phyloP scores from a whole-genome alignment of 2,113 vertebrate species.

The Neotoma lepida region DNA sequence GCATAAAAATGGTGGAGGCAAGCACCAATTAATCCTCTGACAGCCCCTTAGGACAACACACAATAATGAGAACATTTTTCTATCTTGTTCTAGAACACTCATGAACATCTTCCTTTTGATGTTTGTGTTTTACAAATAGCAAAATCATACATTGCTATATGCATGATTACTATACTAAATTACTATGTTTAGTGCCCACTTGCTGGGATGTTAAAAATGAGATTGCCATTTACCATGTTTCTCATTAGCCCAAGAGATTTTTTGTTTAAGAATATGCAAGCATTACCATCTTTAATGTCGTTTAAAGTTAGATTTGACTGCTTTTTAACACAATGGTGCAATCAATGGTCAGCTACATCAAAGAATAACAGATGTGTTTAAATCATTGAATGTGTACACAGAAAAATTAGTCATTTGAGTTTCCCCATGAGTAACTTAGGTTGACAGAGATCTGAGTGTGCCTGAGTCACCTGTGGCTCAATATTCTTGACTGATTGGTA shows the following conservation, averaged over 20 bases:
- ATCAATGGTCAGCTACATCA: neutral
- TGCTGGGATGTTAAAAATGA: slow-evolving; percentile 23
- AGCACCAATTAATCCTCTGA: neutral
- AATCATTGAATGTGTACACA: neutral
- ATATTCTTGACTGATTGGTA: neutral
- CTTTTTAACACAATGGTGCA: neutral
- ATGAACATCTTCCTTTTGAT: neutral
- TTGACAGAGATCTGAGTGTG: neutral
- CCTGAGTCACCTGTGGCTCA: neutral
- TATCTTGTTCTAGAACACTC: slow-evolving; percentile 18
- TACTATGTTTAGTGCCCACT: neutral
- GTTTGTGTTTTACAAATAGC: slow-evolving; percentile 4
- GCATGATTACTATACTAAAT: neutral
- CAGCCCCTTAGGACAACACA: neutral
- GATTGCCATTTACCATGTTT: neutral
- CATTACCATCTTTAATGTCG: neutral
- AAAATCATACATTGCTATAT: neutral
- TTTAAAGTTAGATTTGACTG: slow-evolving; percentile 11
- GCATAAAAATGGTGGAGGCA: neutral
- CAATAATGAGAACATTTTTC: neutral
- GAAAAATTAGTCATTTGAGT: slow-evolving; percentile 3
- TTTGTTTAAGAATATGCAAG: slow-evolving; percentile 20
- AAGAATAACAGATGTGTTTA: slow-evolving; percentile 17
- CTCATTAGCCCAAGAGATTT: neutral
- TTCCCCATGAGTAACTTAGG: neutral